Percentiles rank a stretch among this genome's conserved stretches.
These are phyloP conservation scores for Nothura maculosa DNA, from an alignment of 2,797 vertebrate species.

Conservation along the genomic window DNA sequence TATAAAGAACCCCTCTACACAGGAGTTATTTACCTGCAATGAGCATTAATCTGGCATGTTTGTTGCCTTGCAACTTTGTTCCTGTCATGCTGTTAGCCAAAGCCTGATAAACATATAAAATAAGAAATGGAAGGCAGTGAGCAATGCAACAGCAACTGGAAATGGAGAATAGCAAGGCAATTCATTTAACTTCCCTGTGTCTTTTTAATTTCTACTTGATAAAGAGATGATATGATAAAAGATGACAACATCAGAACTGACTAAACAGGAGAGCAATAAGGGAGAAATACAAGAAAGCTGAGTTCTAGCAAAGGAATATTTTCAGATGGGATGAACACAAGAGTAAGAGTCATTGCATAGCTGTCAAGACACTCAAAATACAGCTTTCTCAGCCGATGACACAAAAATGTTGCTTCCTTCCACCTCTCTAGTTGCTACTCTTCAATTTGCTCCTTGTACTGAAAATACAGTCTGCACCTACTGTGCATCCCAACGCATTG, in stretches of 20 bases:
- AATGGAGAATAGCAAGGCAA: not conserved
- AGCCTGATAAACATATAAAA: constrained; percentile 53
- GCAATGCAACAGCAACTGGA: not conserved
- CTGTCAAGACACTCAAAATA: not conserved
- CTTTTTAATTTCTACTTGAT: constrained; percentile 14
- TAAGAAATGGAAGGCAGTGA: constrained; percentile 40
- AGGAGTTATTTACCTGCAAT: constrained; percentile 17
- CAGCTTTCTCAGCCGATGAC: not conserved
- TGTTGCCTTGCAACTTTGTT: constrained; percentile 44
- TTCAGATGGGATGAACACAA: not conserved
- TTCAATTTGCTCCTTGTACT: not conserved
- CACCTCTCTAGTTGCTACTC: not conserved
- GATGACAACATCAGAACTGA: not conserved
- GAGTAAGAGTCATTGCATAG: not conserved
- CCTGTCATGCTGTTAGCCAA: constrained; percentile 10
- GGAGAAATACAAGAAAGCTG: not conserved
- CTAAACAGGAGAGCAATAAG: not conserved
- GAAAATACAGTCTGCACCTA: not conserved
- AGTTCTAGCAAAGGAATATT: not conserved
- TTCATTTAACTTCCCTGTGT: not conserved
- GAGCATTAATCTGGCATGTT: constrained; percentile 24
- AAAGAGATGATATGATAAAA: not conserved
- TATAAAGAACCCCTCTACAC: not conserved
- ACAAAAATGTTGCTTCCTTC: not conserved
- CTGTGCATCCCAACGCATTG: fast-evolving